These are phyloP conservation scores for Perca flavescens DNA, from an alignment of 2,113 vertebrate species.

Conservation along the genomic window DNA sequence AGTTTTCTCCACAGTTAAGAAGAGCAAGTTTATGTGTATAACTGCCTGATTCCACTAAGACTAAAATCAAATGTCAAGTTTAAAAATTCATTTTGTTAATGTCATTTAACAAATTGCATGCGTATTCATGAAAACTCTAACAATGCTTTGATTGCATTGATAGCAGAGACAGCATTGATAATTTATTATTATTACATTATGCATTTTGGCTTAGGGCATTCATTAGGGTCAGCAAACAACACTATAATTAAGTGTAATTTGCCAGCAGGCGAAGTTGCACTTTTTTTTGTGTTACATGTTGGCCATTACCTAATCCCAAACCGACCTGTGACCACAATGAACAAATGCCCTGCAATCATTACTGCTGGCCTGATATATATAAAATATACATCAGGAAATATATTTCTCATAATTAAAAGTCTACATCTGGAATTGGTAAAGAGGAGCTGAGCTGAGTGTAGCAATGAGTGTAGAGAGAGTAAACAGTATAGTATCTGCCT, in stretches of 20 bases:
- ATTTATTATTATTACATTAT: background rate
- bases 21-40: background rate
- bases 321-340: background rate
- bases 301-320: background rate
- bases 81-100: too few relatives aligned
- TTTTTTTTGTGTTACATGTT: background rate
- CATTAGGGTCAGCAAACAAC: background rate
- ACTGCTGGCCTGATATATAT: background rate
- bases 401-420: slow-evolving; percentile 28
- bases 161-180: background rate
- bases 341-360: background rate
- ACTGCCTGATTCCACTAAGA: background rate
- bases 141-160: too few relatives aligned
- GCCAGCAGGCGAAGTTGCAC: background rate
- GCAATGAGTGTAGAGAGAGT: slow-evolving; percentile 26
- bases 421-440: slow-evolving; percentile 20
- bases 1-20: background rate
- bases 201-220: background rate
- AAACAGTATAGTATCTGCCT: slow-evolving; percentile 67
- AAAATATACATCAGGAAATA: slow-evolving; percentile 1
- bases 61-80: background rate
- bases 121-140: background rate
- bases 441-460: slow-evolving; percentile 31
- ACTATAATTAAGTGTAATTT: background rate
- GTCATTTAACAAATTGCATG: background rate